phyloP scores from a whole-genome alignment of 1,140 invertebrate genomes.

The Ridgeia piscesae region DNA sequence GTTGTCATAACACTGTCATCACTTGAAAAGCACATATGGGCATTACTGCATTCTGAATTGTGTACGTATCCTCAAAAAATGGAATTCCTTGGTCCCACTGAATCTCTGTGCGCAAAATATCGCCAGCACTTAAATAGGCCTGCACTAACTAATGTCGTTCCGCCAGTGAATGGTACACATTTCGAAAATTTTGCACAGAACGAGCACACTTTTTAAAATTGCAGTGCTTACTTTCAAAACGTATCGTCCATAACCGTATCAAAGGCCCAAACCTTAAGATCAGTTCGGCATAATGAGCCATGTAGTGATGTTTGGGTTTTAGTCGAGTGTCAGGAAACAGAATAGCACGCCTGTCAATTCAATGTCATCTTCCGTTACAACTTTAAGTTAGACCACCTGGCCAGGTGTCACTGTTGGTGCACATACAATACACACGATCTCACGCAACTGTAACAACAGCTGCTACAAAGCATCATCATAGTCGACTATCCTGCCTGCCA shows the following conservation, averaged over 20 bases:
- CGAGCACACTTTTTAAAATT: conserved; percentile 43
- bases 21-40: too few species aligned
- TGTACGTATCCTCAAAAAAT: too few species aligned
- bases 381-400: conserved; percentile 10
- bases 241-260: conserved; percentile 43
- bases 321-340: neutral
- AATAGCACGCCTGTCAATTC: too few species aligned
- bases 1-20: too few species aligned
- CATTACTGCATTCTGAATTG: too few species aligned
- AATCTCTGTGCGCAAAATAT: too few species aligned
- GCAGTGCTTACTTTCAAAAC: conserved; percentile 46
- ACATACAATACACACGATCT: conserved; percentile 16
- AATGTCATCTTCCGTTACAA: too few species aligned
- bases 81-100: too few species aligned
- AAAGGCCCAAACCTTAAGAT: conserved; percentile 35
- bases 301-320: conserved; percentile 21
- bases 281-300: conserved; percentile 14
- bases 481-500: conserved; percentile 5
- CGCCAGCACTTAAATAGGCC: neutral
- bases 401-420: neutral
- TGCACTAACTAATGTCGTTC: conserved; percentile 3
- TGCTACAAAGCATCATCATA: conserved; percentile 13
- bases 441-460: conserved; percentile 11
- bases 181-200: conserved; percentile 34
- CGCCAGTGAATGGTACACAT: neutral